Conservation (phyloP, 2,113 vertebrate species). For the Galeopterus variegatus region DNA sequence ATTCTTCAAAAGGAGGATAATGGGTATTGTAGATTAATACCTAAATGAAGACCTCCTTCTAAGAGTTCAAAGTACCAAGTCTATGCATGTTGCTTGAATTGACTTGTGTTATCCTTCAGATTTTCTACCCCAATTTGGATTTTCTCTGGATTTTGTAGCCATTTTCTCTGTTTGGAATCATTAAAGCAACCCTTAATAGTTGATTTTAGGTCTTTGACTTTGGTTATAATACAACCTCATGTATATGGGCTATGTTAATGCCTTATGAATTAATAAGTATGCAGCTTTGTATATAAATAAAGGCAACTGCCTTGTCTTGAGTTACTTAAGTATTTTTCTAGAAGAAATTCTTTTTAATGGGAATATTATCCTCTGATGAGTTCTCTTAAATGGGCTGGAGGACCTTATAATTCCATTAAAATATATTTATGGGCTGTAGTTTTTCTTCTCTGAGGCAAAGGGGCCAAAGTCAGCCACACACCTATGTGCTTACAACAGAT, state of each 20-base stretch:
- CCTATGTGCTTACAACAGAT: background rate
- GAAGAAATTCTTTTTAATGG: constrained; percentile 6
- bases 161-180: background rate
- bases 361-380: background rate
- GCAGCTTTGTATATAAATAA: background rate
- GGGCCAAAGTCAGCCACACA: background rate
- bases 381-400: background rate
- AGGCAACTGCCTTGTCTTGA: background rate
- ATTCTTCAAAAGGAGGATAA: background rate
- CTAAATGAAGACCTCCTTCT: background rate
- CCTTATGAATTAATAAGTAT: background rate
- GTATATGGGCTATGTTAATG: background rate
- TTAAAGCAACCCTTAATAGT: background rate
- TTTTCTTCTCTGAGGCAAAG: background rate
- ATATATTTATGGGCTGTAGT: background rate
- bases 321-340: background rate
- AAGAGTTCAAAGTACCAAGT: background rate
- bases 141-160: background rate
- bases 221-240: background rate
- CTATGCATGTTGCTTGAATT: background rate
- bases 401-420: background rate
- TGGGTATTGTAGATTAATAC: background rate
- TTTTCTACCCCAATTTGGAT: background rate
- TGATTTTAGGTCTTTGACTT: background rate
- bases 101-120: background rate